Evolutionary conservation across 2,888 invertebrate species (phyloP).

Genomic region (Callyntrura sp.): DNA sequence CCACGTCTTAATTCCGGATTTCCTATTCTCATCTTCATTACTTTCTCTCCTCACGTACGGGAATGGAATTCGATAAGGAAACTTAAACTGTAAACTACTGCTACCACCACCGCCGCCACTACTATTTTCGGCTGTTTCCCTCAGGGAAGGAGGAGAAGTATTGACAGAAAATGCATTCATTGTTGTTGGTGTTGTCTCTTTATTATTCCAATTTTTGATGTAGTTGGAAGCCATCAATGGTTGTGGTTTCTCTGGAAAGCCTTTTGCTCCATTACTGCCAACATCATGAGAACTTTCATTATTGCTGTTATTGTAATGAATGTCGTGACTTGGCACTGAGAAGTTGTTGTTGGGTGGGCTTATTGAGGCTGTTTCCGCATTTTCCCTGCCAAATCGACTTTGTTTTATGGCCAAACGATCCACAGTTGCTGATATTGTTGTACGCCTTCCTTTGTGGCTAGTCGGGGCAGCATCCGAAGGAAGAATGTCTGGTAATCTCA

Average conservation of each 20-base stretch:
- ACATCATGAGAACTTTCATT: background rate
- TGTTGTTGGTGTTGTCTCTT: slow-evolving; percentile 29
- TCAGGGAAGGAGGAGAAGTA: background rate
- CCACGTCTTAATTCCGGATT: background rate
- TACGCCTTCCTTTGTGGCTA: background rate
- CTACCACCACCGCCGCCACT: slow-evolving; percentile 5
- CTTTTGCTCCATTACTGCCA: slow-evolving; percentile 55
- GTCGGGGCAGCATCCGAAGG: background rate
- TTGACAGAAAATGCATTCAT: slow-evolving; percentile 14
- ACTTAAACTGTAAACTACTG: slow-evolving; percentile 46
- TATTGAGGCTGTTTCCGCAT: background rate
- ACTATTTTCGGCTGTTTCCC: slow-evolving; percentile 31
- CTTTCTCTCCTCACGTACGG: slow-evolving; percentile 60
- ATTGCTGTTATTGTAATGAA: background rate
- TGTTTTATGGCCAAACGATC: slow-evolving; percentile 39
- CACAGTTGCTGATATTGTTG: background rate
- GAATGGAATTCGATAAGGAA: slow-evolving; percentile 69
- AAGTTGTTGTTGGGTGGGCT: background rate
- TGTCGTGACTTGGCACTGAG: slow-evolving; percentile 9
- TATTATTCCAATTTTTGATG: slow-evolving; percentile 30
- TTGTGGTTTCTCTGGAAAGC: slow-evolving; percentile 34
- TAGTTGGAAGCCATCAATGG: slow-evolving; percentile 28
- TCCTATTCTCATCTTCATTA: slow-evolving; percentile 46
- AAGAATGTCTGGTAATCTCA: background rate
- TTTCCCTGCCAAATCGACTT: slow-evolving; percentile 36